A percentile compares a stretch with the other conserved stretches of the same genome.
Conservation (phyloP, 2,113 vertebrate species). For the Sminthopsis crassicaudata region DNA sequence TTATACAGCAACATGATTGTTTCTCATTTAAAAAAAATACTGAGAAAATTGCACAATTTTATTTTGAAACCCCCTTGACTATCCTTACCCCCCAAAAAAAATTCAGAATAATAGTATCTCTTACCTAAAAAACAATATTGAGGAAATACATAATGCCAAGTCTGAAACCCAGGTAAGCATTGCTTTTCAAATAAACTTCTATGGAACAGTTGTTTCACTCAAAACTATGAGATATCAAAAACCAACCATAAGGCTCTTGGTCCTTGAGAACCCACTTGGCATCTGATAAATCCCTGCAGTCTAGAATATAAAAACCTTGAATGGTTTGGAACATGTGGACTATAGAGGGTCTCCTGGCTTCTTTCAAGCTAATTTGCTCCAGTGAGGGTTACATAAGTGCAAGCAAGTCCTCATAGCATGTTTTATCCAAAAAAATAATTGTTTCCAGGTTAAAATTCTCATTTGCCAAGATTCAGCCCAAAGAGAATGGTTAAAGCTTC, state of each 20-base stretch:
- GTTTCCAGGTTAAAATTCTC: slow-evolving; percentile 55
- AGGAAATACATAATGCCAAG: not conserved
- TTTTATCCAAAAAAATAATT: slow-evolving; percentile 44
- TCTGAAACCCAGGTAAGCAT: not conserved
- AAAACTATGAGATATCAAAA: not conserved
- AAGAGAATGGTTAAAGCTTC: slow-evolving; percentile 52
- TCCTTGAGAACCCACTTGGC: slow-evolving; percentile 48
- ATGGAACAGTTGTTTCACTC: slow-evolving; percentile 11
- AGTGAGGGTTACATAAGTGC: slow-evolving; percentile 46
- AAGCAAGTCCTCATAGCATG: slow-evolving; percentile 34
- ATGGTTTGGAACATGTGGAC: slow-evolving; percentile 35
- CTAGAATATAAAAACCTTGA: slow-evolving; percentile 25
- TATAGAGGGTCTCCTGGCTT: slow-evolving; percentile 47
- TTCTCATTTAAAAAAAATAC: not conserved
- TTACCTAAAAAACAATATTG: not conserved
- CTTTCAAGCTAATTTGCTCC: slow-evolving; percentile 52
- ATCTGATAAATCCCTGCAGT: slow-evolving; percentile 23
- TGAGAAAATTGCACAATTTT: not conserved
- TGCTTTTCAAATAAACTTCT: slow-evolving; percentile 36
- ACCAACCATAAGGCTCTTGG: not conserved
- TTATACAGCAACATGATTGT: not conserved
- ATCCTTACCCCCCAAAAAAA: not conserved
- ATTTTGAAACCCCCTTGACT: slow-evolving; percentile 24
- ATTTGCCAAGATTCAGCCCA: slow-evolving; percentile 53
- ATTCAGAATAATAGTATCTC: slow-evolving; percentile 7